Base-by-base conservation (phyloP, 2,113 vertebrate species). In the Symphodus melops region DNA sequence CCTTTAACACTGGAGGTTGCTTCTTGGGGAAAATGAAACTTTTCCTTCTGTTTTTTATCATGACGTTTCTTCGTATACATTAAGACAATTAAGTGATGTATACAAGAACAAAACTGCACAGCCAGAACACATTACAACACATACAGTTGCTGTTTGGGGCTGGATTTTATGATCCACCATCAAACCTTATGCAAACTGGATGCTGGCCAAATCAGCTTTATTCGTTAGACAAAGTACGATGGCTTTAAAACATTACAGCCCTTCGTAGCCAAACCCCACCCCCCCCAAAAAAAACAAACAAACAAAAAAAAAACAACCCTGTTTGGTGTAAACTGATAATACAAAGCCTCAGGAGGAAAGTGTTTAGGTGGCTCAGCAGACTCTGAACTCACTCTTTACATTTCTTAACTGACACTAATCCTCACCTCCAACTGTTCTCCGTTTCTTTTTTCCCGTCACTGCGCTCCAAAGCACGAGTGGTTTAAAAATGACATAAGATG, bases 401-500 rank as follows among this genome's bases (percentile, higher is more conserved):
- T n/a, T 54, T 6, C 8, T 5, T 17, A 11, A 8, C 4, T 41
- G 23, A 57, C 28, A 54, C 60, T 37, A 23, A 36, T 68, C 48
- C 55, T 53, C 19, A 12, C n/a, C 19, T 42, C 21, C 13, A 42
- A 28, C 28, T 58, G 13, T 10, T 51, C 48, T n/a, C 19, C 1
- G 5, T 19, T 52, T 10, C 16, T 2, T 25, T 25, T 2, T 51
- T n/a, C 11, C 11, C 1, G 3, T 59, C 37, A 21, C 54, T 36
- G 11, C 8, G 16, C 41, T 33, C n/a, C 25, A 12, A 53, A 39
- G 25, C 54, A 25, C 20, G 28, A 44, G 5, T 23, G 41, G 21
- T 21, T 49, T 57, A n/a, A 36, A 61, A 75, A 75, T 28, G 42
- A 71, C 19, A 46, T 8, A 6, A 61, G 57, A 19, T 63, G 54